A percentile compares a stretch with the other conserved stretches of the same genome.
These are phyloP conservation scores for Conus canariensis DNA, from an alignment of 2,888 invertebrate species.

Conservation along the genomic window DNA sequence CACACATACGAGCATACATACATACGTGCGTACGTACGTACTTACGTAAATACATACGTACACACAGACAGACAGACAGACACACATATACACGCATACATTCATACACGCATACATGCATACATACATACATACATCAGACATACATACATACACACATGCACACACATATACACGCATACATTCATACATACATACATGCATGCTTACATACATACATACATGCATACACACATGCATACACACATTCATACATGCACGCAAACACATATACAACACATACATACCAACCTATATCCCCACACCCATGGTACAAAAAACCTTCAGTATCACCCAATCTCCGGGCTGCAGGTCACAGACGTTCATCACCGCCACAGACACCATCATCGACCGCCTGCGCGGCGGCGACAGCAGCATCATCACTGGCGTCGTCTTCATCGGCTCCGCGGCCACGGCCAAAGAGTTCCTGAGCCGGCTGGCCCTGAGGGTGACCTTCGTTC, in stretches of 20 bases:
- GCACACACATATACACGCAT: background rate
- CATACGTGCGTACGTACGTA: background rate
- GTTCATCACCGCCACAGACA: background rate
- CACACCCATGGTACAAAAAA: background rate
- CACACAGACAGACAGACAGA: background rate
- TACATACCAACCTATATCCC: too few relatives aligned
- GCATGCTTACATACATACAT: background rate
- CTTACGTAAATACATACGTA: background rate
- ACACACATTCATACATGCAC: background rate
- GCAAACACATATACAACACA: too few relatives aligned
- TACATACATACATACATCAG: background rate
- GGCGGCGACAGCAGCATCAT: conserved; percentile 3
- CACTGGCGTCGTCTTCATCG: conserved; percentile 31
- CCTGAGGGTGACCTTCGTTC: background rate
- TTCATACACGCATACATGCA: background rate
- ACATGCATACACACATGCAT: background rate
- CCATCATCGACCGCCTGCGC: background rate
- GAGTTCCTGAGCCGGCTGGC: background rate
- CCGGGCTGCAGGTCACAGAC: background rate
- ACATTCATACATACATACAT: background rate
- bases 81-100: background rate
- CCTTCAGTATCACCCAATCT: background rate
- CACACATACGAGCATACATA: background rate
- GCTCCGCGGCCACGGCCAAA: background rate
- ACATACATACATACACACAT: too few relatives aligned